Evolutionary conservation across 1,140 invertebrate genomes (phyloP), one percentile per base, ranked within the genome.

Genomic region (Drosophila takahashii): DNA sequence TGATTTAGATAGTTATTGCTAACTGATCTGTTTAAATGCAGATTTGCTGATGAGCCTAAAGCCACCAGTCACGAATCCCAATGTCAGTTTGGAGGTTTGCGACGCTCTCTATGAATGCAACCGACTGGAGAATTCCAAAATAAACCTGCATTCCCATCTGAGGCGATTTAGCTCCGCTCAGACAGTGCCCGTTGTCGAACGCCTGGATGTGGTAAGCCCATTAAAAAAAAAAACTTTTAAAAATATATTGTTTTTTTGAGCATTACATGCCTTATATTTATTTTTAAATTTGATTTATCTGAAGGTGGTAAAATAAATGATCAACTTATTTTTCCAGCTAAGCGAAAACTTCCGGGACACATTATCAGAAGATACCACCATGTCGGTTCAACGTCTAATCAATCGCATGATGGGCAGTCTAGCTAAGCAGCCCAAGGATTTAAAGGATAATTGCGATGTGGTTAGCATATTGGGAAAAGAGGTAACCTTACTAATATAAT

Each of bases 21-120:
- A 10, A 44, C 5, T 51, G 10, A 26, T 3, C 1, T 18, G 0
- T 8, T 4, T 9, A 32, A 41, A 22, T 37, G 0, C 36, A 86
- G 83, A 7, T 26, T 56, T 75, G 8, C 10, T 71, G 9, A 16
- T 5, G 4, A 13, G 0, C 0, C 5, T 6, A 5, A 18, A 39
- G 10, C 48, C 47, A 6, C 16, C 29, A 2, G 13, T n/a, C 0
- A 39, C 8, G 5, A 41, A 51, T 45, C 18, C 50, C 7, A 41
- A 65, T 11, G 11, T 79, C 6, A 51, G 65, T 7, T 18, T 85
- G 39, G 77, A 87, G 45, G 67, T 86, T 11, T 77, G 71, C 15
- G 66, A 89, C 48, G 61, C 70, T 0, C 57, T 92, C 0, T 83
- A 90, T 26, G 87, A 90, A 22, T 71, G 77, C 3, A 92, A 90